Conservation (phyloP, 2,797 vertebrate genomes). For the Lemur catta region DNA sequence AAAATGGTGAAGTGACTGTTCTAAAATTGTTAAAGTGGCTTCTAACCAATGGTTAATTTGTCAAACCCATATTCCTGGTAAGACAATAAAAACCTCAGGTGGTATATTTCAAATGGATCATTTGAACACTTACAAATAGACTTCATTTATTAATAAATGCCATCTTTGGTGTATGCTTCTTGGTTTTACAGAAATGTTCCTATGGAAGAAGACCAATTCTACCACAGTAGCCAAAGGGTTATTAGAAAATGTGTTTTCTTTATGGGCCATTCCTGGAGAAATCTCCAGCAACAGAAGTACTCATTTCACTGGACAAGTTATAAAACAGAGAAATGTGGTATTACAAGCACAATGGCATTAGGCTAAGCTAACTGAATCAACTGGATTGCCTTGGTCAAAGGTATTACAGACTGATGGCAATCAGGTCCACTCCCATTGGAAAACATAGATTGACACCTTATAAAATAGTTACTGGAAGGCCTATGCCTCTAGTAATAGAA, state of each 20-base stretch:
- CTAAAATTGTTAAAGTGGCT: not conserved
- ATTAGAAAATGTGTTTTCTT: not conserved
- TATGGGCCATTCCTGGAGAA: not conserved
- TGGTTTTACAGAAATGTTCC: not conserved
- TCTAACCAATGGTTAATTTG: not conserved
- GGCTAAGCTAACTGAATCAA: not conserved
- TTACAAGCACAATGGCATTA: not conserved
- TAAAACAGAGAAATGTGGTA: not conserved
- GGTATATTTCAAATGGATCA: not conserved
- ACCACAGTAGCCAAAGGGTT: not conserved
- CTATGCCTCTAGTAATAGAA: not conserved
- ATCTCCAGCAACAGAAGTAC: not conserved
- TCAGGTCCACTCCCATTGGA: not conserved
- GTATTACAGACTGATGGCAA: not conserved
- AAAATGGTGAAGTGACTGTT: not conserved
- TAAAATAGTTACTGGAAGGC: not conserved
- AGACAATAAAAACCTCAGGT: not conserved
- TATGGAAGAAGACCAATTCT: not conserved
- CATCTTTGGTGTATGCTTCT: not conserved
- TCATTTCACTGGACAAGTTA: not conserved
- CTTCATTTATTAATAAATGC: not conserved
- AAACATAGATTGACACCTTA: not conserved
- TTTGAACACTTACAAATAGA: not conserved
- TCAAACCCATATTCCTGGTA: not conserved
- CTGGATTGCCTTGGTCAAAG: not conserved